These are phyloP conservation scores for Brachionus asplanchnoidis DNA, from an alignment of 1,140 invertebrate genomes.

Conservation along the genomic window DNA sequence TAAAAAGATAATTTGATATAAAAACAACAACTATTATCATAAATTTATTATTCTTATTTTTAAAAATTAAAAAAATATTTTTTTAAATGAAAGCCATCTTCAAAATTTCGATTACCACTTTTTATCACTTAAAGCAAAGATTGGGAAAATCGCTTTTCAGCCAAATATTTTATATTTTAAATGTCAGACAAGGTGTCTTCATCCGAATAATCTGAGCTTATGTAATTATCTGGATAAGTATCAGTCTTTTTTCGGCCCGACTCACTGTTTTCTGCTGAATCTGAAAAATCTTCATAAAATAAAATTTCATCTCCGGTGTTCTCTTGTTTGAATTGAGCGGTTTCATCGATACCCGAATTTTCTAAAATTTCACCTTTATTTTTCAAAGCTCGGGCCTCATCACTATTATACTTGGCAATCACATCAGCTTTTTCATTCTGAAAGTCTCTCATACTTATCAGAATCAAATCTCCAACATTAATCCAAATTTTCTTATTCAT, in stretches of 20 bases:
- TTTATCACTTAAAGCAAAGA: background rate
- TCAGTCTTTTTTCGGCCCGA: background rate
- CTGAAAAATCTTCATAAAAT: background rate
- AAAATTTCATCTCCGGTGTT: background rate
- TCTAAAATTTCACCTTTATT: slow-evolving; percentile 95
- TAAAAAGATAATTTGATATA: too few species aligned
- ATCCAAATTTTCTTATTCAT: slow-evolving; percentile 76
- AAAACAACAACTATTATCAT: too few species aligned
- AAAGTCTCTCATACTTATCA: slow-evolving; percentile 90
- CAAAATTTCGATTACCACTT: background rate
- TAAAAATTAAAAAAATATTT: too few species aligned
- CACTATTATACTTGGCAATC: slow-evolving; percentile 94
- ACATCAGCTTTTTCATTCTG: slow-evolving; percentile 99
- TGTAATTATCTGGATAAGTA: background rate
- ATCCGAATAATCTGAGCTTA: background rate
- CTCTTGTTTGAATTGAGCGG: background rate
- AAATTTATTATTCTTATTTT: too few species aligned
- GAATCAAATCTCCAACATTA: slow-evolving; percentile 93
- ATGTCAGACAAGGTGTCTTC: background rate
- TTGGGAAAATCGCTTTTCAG: too few species aligned
- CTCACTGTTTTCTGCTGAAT: background rate
- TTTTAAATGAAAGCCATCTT: too few species aligned
- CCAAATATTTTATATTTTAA: background rate
- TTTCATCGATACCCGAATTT: slow-evolving; percentile 54
- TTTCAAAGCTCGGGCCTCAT: slow-evolving; percentile 92